Percentiles rank a stretch among this genome's conserved stretches.
Conservation (phyloP, 2,797 vertebrate species). For the Amblyraja radiata region DNA sequence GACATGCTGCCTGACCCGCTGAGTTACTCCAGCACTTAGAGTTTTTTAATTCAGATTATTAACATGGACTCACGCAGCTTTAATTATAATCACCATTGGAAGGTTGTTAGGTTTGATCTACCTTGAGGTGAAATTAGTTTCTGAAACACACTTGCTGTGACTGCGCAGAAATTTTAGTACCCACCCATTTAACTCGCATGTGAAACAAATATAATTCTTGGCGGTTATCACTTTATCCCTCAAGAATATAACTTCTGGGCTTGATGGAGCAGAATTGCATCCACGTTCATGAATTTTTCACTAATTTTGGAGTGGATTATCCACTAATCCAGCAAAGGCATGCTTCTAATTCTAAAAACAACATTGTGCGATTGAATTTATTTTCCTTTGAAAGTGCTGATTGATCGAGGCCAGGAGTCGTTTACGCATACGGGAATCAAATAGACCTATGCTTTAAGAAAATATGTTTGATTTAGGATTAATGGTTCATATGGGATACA, state of each 20-base stretch:
- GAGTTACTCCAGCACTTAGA: too few species aligned
- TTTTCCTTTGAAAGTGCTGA: neutral
- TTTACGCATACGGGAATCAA: neutral
- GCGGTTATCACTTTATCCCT: neutral
- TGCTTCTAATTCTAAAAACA: neutral
- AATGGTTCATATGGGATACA: neutral
- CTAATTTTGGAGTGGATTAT: neutral
- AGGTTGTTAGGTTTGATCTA: neutral
- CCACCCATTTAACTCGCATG: neutral
- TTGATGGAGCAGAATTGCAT: neutral
- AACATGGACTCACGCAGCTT: neutral
- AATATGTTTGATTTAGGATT: neutral
- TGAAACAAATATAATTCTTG: neutral
- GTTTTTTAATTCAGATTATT: neutral
- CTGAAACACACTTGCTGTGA: neutral
- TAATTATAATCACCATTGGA: neutral
- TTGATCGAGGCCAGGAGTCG: neutral
- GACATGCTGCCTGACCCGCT: too few species aligned
- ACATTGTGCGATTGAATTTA: neutral
- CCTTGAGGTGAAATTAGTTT: neutral
- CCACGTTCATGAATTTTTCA: neutral
- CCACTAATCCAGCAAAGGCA: constrained; percentile 14
- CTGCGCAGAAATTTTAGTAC: neutral
- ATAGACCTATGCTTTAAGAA: neutral
- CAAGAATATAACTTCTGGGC: neutral